Percentiles rank a stretch among this genome's conserved stretches.
Evolutionary conservation across 2,888 invertebrate genomes (phyloP).

Genomic region (Pyralis farinalis): DNA sequence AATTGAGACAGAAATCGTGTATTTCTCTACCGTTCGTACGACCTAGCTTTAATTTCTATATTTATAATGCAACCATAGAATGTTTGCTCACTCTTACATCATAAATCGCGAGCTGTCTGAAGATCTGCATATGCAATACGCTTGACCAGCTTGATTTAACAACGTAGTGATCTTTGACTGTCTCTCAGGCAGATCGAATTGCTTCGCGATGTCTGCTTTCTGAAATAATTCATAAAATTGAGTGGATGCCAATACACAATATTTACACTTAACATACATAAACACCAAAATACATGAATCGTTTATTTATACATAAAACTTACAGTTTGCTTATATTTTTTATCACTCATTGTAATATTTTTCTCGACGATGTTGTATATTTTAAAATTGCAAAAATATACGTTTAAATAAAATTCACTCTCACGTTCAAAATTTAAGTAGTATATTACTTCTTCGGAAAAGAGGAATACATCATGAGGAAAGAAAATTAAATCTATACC

Average conservation of each 20-base stretch:
- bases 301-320: slow-evolving; percentile 28
- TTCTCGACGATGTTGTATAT: background rate
- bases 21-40: too few relatives aligned
- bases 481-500: too few relatives aligned
- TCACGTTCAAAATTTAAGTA: too few relatives aligned
- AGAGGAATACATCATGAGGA: too few relatives aligned
- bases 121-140: slow-evolving; percentile 96
- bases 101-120: slow-evolving; percentile 97
- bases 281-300: slow-evolving; percentile 3
- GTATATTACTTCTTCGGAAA: too few relatives aligned
- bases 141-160: slow-evolving; percentile 93
- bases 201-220: slow-evolving; percentile 94
- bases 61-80: too few relatives aligned
- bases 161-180: slow-evolving; percentile 94
- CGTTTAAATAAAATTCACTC: too few relatives aligned
- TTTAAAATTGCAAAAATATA: too few relatives aligned
- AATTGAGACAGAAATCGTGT: too few relatives aligned
- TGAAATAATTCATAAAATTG: slow-evolving; percentile 39
- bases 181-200: slow-evolving; percentile 93
- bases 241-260: too few relatives aligned
- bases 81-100: too few relatives aligned
- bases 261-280: background rate
- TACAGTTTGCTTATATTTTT: slow-evolving; percentile 68
- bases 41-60: too few relatives aligned
- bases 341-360: slow-evolving; percentile 50